A percentile compares a stretch with the other conserved stretches of the same genome.
phyloP scores from a whole-genome alignment of 2,113 vertebrate genomes.

The Erinaceus europaeus region DNA sequence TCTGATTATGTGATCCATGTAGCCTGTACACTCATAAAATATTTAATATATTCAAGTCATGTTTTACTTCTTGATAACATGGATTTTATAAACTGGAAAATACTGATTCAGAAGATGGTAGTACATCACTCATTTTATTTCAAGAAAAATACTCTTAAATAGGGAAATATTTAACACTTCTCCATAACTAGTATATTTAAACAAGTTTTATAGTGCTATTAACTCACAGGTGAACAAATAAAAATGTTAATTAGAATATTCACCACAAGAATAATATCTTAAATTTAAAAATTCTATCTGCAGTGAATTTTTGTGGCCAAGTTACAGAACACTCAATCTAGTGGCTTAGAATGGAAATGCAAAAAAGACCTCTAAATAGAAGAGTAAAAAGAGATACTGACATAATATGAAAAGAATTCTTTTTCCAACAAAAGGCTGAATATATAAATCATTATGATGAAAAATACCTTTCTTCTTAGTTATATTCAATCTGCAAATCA shows the following conservation, averaged over 20 bases:
- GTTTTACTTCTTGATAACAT: neutral
- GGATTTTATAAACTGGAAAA: constrained; percentile 22
- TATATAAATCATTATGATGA: constrained; percentile 74
- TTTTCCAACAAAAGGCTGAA: constrained; percentile 67
- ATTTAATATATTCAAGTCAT: neutral
- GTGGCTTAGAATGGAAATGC: constrained; percentile 62
- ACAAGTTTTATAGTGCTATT: constrained; percentile 40
- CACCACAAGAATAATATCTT: constrained; percentile 52
- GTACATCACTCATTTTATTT: constrained; percentile 27
- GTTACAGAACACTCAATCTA: constrained; percentile 59
- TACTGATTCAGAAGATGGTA: constrained; percentile 7
- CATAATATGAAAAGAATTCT: constrained; percentile 60
- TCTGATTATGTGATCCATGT: neutral
- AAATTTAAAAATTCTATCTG: constrained; percentile 63
- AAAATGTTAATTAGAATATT: constrained; percentile 50
- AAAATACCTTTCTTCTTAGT: constrained; percentile 76
- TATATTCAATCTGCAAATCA: constrained; percentile 77
- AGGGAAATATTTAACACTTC: constrained; percentile 18
- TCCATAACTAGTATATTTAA: constrained; percentile 26
- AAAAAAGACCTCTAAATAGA: constrained; percentile 64
- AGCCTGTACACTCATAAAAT: neutral
- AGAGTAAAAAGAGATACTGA: constrained; percentile 52
- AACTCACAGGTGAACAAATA: constrained; percentile 52
- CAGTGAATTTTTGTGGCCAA: constrained; percentile 63
- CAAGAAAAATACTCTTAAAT: neutral